Percentiles rank a stretch among this genome's conserved stretches.
Conservation (phyloP, 2,888 invertebrate species). For the Hanleya hanleyi region DNA sequence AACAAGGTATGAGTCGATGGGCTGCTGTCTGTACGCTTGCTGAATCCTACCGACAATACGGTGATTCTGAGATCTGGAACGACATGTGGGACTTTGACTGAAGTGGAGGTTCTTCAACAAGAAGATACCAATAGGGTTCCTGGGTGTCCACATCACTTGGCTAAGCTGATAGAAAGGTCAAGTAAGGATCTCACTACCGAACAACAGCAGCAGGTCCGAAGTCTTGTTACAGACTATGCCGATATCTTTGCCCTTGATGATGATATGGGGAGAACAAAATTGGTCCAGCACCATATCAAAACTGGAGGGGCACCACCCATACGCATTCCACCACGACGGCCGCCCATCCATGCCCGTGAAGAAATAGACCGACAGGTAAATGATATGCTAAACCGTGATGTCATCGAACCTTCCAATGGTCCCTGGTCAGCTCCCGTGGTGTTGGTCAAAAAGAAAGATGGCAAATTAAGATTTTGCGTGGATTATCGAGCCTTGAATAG, state of each 20-base stretch:
- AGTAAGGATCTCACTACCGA: too few relatives aligned
- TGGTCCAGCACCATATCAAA: neutral
- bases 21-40: too few relatives aligned
- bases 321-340: neutral
- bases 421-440: conserved; percentile 26
- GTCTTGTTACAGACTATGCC: too few relatives aligned
- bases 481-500: conserved; percentile 33
- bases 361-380: neutral
- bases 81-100: too few relatives aligned
- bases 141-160: too few relatives aligned
- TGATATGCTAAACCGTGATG: conserved; percentile 21
- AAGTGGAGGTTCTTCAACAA: too few relatives aligned
- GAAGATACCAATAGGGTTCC: too few relatives aligned
- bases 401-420: conserved; percentile 24
- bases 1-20: too few relatives aligned
- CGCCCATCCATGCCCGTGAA: neutral
- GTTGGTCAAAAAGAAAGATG: conserved; percentile 29
- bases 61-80: too few relatives aligned
- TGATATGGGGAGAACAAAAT: neutral
- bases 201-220: too few relatives aligned
- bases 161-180: too few relatives aligned
- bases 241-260: neutral
- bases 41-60: too few relatives aligned
- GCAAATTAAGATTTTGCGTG: conserved; percentile 24
- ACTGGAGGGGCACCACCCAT: neutral